Evolutionary conservation across 2,888 invertebrate genomes (phyloP).

Genomic region (Podotricha telesiphe): DNA sequence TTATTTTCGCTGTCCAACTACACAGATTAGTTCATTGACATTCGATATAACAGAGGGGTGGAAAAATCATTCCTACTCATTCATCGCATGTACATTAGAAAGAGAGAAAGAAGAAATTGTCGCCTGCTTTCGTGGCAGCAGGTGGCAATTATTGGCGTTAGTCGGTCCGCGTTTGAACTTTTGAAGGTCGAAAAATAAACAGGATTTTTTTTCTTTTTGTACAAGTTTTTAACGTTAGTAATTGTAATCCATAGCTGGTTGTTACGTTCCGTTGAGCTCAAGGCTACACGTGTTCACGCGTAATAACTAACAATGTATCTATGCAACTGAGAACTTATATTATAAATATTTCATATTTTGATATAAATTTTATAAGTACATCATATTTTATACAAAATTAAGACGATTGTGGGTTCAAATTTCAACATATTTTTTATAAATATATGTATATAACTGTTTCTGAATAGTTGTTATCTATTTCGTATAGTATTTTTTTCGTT

Average conservation of each 20-base stretch:
- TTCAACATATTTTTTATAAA: no score
- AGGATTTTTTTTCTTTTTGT: slow-evolving; percentile 28
- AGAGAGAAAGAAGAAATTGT: slow-evolving; percentile 66
- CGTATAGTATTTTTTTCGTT: no score
- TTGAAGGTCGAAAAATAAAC: slow-evolving; percentile 76
- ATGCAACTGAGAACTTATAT: background rate
- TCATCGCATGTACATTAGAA: slow-evolving; percentile 48
- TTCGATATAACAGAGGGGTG: slow-evolving; percentile 66
- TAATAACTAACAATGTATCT: slow-evolving; percentile 14
- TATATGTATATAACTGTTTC: no score
- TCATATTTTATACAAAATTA: background rate
- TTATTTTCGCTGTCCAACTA: slow-evolving; percentile 61
- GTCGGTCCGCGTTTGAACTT: slow-evolving; percentile 71
- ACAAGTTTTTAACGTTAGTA: slow-evolving; percentile 34
- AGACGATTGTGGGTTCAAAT: background rate
- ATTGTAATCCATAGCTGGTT: slow-evolving; percentile 29
- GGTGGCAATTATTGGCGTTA: slow-evolving; percentile 74
- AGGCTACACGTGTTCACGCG: slow-evolving; percentile 34
- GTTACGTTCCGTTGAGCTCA: slow-evolving; percentile 40
- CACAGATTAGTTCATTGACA: slow-evolving; percentile 80
- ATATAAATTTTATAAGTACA: background rate
- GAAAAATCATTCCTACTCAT: slow-evolving; percentile 50
- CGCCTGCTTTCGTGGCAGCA: slow-evolving; percentile 67
- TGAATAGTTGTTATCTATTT: no score
- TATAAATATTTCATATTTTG: slow-evolving; percentile 9